A percentile compares a stretch with the other conserved stretches of the same genome.
Evolutionary conservation across 2,113 vertebrate species (phyloP).

Genomic region (Atractosteus spatula): DNA sequence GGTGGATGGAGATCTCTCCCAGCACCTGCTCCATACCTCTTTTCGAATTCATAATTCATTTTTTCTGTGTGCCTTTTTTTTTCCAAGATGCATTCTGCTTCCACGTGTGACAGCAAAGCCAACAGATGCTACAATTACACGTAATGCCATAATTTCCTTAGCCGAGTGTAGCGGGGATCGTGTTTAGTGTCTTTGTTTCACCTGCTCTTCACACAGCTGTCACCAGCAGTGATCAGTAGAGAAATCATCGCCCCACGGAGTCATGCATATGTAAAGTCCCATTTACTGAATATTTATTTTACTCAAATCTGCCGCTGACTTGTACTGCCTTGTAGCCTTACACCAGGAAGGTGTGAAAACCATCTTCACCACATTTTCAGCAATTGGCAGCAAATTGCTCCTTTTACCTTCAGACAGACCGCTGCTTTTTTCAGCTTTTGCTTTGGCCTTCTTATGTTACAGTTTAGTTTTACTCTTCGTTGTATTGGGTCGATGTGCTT

Average conservation of each 20-base stretch:
- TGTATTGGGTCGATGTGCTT: too few species aligned
- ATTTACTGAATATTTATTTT: constrained; percentile 63
- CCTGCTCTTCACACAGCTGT: constrained; percentile 64
- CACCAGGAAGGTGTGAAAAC: background rate
- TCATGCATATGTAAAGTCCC: constrained; percentile 70
- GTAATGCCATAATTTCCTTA: constrained; percentile 50
- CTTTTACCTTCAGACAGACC: background rate
- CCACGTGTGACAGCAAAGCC: constrained; percentile 35
- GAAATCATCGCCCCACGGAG: constrained; percentile 64
- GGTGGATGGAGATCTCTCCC: constrained; percentile 32
- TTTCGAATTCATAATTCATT: constrained; percentile 56
- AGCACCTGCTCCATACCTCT: constrained; percentile 64
- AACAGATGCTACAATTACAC: constrained; percentile 60
- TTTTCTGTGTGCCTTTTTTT: constrained; percentile 6
- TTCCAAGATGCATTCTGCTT: constrained; percentile 34
- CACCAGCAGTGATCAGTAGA: constrained; percentile 62
- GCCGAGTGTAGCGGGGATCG: constrained; percentile 49
- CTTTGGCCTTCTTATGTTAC: too few species aligned
- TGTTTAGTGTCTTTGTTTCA: constrained; percentile 53
- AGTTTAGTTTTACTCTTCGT: too few species aligned
- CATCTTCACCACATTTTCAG: background rate
- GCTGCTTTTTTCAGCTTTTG: too few species aligned
- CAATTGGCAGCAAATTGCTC: background rate
- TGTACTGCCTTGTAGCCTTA: constrained; percentile 1
- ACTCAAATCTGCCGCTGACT: constrained; percentile 47